Evolutionary conservation across 2,888 invertebrate species (phyloP).

Genomic region (Anticlea derivata): DNA sequence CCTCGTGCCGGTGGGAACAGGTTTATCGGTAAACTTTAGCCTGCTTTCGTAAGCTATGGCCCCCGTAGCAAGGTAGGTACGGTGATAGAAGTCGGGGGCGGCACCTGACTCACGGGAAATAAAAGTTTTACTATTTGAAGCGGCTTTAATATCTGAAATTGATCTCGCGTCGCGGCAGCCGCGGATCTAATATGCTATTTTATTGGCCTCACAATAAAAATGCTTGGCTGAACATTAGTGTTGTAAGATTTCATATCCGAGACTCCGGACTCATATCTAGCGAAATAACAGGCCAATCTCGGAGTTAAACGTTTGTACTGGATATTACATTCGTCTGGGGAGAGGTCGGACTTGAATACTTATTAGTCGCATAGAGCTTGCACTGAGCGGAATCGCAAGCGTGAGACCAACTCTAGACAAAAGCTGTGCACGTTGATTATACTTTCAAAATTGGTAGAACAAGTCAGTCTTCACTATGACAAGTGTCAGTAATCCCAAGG

Average conservation of each 20-base stretch:
- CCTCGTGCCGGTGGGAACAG: too few relatives aligned
- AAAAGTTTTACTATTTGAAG: conserved; percentile 63
- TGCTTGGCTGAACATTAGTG: conserved; percentile 45
- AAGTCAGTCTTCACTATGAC: too few relatives aligned
- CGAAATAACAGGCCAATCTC: conserved; percentile 38
- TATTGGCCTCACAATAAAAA: conserved; percentile 49
- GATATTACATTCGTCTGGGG: conserved; percentile 37
- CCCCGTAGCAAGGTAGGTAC: too few relatives aligned
- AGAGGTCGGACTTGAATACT: conserved; percentile 40
- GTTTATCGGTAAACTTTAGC: too few relatives aligned
- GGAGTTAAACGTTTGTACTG: conserved; percentile 43
- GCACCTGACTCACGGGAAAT: conserved; percentile 59
- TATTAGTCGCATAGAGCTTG: conserved; percentile 37
- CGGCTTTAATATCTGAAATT: conserved; percentile 58
- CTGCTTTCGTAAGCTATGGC: too few relatives aligned
- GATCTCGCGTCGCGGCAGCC: conserved; percentile 42
- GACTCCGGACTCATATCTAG: conserved; percentile 21
- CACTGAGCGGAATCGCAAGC: conserved; percentile 16
- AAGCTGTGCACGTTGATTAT: background rate
- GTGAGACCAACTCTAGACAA: background rate
- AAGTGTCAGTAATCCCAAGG: too few relatives aligned
- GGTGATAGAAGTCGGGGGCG: conserved; percentile 16
- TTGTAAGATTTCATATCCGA: conserved; percentile 40
- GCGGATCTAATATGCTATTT: conserved; percentile 46
- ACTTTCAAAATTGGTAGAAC: too few relatives aligned